phyloP scores from a whole-genome alignment of 2,888 invertebrate species.

The Monopis laevigella region DNA sequence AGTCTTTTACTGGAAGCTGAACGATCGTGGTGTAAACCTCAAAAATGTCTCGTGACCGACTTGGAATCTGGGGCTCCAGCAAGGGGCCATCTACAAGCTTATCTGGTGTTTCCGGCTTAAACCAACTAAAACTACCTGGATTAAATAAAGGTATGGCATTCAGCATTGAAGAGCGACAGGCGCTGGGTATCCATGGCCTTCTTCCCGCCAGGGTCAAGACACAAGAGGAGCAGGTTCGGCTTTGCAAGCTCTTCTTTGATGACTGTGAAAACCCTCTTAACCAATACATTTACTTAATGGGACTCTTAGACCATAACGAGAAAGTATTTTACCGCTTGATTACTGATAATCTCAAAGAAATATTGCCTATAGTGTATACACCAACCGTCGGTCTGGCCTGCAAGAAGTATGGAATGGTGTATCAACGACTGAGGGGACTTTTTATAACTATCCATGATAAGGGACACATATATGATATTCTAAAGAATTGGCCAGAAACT shows the following conservation, averaged over 20 bases:
- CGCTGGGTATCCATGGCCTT: constrained; percentile 94
- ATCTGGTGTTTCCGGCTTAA: too few species aligned
- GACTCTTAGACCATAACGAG: constrained; percentile 93
- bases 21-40: too few species aligned
- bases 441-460: constrained; percentile 97
- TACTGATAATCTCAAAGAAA: constrained; percentile 84
- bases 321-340: constrained; percentile 93
- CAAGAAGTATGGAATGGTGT: constrained; percentile 94
- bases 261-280: constrained; percentile 90
- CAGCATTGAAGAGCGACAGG: constrained; percentile 91
- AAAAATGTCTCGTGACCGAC: too few species aligned
- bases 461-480: constrained; percentile 92
- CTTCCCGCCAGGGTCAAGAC: constrained; percentile 91
- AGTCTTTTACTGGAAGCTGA: too few species aligned
- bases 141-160: constrained; percentile 99
- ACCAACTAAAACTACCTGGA: too few species aligned
- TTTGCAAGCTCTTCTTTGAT: constrained; percentile 83
- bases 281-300: constrained; percentile 95
- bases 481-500: constrained; percentile 92
- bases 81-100: too few species aligned
- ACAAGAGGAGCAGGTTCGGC: constrained; percentile 86
- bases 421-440: constrained; percentile 89
- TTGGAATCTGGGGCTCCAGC: too few species aligned
- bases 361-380: constrained; percentile 99
- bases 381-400: constrained; percentile 98